phyloP scores from a whole-genome alignment of 1,140 invertebrate species.

The Trachymyrmex cornetzi region DNA sequence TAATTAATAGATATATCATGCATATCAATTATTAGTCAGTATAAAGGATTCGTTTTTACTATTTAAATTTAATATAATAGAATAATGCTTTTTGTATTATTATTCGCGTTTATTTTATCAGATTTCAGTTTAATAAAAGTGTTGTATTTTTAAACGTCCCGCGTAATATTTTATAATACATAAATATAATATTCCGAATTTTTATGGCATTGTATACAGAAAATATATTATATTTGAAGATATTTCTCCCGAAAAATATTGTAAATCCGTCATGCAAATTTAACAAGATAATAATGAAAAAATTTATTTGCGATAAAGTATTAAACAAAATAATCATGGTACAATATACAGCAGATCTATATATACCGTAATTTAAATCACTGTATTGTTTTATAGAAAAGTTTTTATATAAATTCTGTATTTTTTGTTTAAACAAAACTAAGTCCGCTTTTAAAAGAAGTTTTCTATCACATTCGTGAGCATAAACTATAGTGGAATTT shows the following conservation, averaged over 20 bases:
- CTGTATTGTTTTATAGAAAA: not conserved
- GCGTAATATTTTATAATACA: constrained; percentile 7
- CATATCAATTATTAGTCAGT: not conserved
- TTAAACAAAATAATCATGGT: not conserved
- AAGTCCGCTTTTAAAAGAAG: constrained; percentile 19
- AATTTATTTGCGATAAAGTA: constrained; percentile 24
- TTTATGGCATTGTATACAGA: not conserved
- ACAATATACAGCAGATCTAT: not conserved
- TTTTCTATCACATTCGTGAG: not conserved
- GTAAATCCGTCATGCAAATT: not conserved
- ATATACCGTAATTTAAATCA: not conserved
- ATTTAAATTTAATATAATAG: not conserved
- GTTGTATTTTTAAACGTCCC: not conserved
- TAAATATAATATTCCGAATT: constrained; percentile 8
- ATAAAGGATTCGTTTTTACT: not conserved
- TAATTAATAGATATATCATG: not conserved
- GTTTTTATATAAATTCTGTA: not conserved
- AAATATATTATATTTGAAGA: constrained; percentile 5
- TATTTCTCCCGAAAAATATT: not conserved
- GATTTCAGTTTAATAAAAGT: not conserved
- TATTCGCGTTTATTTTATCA: constrained; percentile 21
- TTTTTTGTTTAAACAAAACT: not conserved
- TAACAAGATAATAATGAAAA: constrained; percentile 40
- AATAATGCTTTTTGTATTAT: not conserved
- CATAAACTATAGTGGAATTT: not conserved